Evolutionary conservation across 2,113 vertebrate species (phyloP), one percentile per base, ranked within the genome.

Genomic region (Heloderma charlesbogerti): DNA sequence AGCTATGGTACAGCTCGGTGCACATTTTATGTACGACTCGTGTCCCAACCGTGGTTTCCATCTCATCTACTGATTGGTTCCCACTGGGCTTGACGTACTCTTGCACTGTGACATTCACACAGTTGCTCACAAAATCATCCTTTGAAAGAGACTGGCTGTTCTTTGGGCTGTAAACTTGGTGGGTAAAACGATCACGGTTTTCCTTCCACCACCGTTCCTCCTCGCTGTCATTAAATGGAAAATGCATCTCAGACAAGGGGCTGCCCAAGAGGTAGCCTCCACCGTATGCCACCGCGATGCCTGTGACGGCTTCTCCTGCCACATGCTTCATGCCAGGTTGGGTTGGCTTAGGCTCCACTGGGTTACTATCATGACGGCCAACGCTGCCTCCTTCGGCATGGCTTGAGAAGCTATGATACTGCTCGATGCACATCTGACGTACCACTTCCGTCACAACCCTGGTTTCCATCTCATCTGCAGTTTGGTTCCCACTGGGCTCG

Each of bases 21-120:
- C 97, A 97, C 94, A 96, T 95, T 87, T 97, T 92, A 27, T 95
- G 93, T 6, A 96, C 95, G 48, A 97, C 93, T 0, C 93, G 96
- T 83, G 91, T 94, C 94, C 97, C 95, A 0, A 97, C 96, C 90
- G 91, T 96, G 27, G 92, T 10, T 22, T 96, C 95, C 1, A 96
- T 89, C 51, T 97, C 95, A 0, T 94, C 95, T 92, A 91, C 93
- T 69, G 97, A 97, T 79, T 96, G 94, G 43, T 95, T 95, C 34
- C 96, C 95, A 43, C 74, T 95, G 48, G 95, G 94, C 74, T 95
- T 95, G 77, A 95, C 94, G 95, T 96, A 96, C 22, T 96, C 89
- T 67, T 93, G 94, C 81, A 96, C 43, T 0, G 97, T 96, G 90
- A 94, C 94, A 4, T 97, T 97, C 91, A 96, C 94, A 4, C 96